phyloP scores from a whole-genome alignment of 1,140 invertebrate genomes.

The Macrosteles quadrilineatus region DNA sequence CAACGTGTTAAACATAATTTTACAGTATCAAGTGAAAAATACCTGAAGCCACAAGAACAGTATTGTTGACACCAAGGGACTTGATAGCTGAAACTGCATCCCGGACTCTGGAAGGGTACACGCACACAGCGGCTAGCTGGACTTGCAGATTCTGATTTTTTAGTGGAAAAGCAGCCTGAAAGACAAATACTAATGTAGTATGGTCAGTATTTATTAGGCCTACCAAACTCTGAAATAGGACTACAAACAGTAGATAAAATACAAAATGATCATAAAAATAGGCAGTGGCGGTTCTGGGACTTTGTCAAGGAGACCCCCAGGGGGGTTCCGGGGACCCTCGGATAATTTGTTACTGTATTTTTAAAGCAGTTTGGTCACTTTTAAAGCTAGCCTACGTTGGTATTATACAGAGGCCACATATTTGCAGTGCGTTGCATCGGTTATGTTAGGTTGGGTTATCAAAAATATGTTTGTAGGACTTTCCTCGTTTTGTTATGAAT shows the following conservation, averaged over 20 bases:
- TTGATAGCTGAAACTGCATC: slow-evolving; percentile 68
- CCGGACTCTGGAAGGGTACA: slow-evolving; percentile 83
- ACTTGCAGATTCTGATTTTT: slow-evolving; percentile 48
- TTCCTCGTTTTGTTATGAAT: too few species aligned
- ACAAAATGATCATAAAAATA: background rate
- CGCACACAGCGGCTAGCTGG: slow-evolving; percentile 82
- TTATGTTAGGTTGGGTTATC: too few species aligned
- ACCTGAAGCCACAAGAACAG: slow-evolving; percentile 33
- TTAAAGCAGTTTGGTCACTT: too few species aligned
- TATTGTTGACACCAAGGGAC: slow-evolving; percentile 30
- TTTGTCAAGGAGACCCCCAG: too few species aligned
- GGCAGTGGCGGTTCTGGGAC: background rate
- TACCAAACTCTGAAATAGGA: background rate
- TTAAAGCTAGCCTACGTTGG: too few species aligned
- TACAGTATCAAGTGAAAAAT: background rate
- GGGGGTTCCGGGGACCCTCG: too few species aligned
- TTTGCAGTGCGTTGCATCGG: too few species aligned
- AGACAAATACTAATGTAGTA: background rate
- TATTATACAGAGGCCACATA: too few species aligned
- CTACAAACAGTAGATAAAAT: background rate
- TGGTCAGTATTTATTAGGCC: background rate
- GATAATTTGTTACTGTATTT: too few species aligned
- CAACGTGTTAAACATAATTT: background rate
- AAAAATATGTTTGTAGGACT: too few species aligned
- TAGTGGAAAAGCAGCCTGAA: background rate